Evolutionary conservation across 2,888 invertebrate genomes (phyloP), one percentile per base, ranked within the genome.

Genomic region (Phoronis australis): DNA sequence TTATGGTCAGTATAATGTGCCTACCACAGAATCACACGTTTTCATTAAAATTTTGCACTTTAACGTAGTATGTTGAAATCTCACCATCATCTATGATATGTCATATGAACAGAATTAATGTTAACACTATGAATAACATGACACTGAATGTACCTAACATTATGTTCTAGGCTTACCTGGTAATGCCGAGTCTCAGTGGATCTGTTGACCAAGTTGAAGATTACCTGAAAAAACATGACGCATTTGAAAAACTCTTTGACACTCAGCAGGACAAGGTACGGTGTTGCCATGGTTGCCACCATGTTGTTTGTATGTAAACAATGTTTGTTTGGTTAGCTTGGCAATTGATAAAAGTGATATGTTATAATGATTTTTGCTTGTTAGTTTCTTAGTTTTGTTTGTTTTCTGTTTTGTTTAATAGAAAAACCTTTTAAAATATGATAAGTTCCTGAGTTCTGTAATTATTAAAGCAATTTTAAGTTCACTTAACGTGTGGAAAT

Each of bases 161-260:
- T 27, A 27, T 40, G 20, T 56, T 58, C 3, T 57, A 74, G 74
- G 71, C 68, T 0, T 69, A 70, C 51, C 60, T 75, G 50, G 59
- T 56, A 39, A 93, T 92, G 57, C 86, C 88, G 61, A 97, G 97
- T 80, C 82, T 94, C 61, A 97, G 96, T 45, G 89, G 93, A 78
- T 94, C 95, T 45, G 94, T 97, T 69, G 96, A 97, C 80, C 96
- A 99, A 78, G 96, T 97, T 24, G 97, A 99, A 78, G 91, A 90
- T 71, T 83, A 97, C 62, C 95, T 97, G 68, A 97, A 99, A 82
- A 97, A 96, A 79, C 99, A 99, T 80, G 97, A 99, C 81, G 96
- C 97, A 57, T 99, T 99, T 78, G 97, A 99, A 79, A 99, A 97
- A 80, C 93, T 95, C 3, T 91, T 97, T 47, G 87, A 90, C 50